Evolutionary conservation across 2,113 vertebrate species (phyloP), one percentile per base, ranked within the genome.

Genomic region (Chlorodrepanis virens): DNA sequence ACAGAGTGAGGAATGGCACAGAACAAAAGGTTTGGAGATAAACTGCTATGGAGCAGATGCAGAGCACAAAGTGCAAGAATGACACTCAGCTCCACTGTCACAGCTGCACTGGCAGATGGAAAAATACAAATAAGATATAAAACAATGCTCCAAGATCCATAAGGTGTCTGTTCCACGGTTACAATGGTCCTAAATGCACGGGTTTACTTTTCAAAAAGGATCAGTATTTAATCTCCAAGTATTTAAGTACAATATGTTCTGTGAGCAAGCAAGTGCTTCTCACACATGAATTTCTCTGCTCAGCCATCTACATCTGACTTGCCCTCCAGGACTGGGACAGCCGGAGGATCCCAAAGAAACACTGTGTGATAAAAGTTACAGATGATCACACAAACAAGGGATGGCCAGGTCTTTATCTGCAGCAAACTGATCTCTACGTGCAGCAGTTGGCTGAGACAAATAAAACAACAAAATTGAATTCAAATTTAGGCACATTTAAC

Each of bases 21-120:
- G 83, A 95, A 84, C 93, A 95, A 91, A 94, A 95, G 87, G 87
- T 75, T 96, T 75, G 59, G 87, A 89, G 91, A 96, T 95, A 94
- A 94, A 97, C 83, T 75, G 77, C 86, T 82, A 69, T 64, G 59
- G 87, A 97, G 91, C 89, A 91, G 93, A 96, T 91, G 91, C 91
- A 94, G 87, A 96, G 75, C 96, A 95, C 94, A 93, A 89, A 96
- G 95, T 96, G 93, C 93, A 94, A 76, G 89, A 69, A 93, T 82
- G 91, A 85, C 96, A 84, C 90, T 91, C 56, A 76, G 91, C 74
- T 96, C 91, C 84, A 72, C 77, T 93, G 83, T 78, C 87, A 93
- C 92, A 96, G 94, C 93, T 95, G 94, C 79, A 87, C 72, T 49
- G 65, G 90, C 89, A 95, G 96, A 96, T 92, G 93, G 92, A 96